Evolutionary conservation across 2,113 vertebrate species (phyloP), one percentile per base, ranked within the genome.

Genomic region (Circaetus cinerascens): DNA sequence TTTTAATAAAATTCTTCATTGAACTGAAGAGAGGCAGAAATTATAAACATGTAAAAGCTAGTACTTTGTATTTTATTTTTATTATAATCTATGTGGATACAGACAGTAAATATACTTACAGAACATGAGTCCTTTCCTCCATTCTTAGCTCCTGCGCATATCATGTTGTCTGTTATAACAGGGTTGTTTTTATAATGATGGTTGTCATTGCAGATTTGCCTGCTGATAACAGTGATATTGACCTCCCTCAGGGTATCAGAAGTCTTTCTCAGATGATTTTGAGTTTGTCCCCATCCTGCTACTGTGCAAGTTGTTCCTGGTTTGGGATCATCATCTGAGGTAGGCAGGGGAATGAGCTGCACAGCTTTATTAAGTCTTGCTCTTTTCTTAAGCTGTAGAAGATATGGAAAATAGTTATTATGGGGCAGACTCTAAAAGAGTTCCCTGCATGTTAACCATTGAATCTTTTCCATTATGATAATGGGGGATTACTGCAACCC

Each of bases 221-320:
- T 97, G 7, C 76, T 90, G 57, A 98, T 94, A 75, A 98, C 38
- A 8, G 98, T 97, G 88, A 98, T 3, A 6, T 96, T 98, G 79
- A 98, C 98, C 93, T 98, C 98, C 83, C 63, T 97, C 40, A 99
- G 96, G 40, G 18, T 83, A 22, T 92, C 13, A 43, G 97, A 76
- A 3, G 0, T 0, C 0, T 0, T 0, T 26, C 1, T 2, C 0
- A 0, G 1, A 3, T 0, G 0, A 21, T 34, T 96, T 0, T 0
- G 0, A 73, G 10, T 75, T 30, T 0, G 0, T 17, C 98, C 98
- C 98, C 98, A 98, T 32, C 98, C 98, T 77, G 98, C 97, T 69
- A 98, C 97, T 5, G 11, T 50, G 40, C 98, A 98, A 11, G 1
- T 3, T 34, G 96, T 98, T 84, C 88, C 96, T 38, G 90, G 67